phyloP scores from a whole-genome alignment of 2,797 vertebrate genomes.

The Hybognathus amarus region DNA sequence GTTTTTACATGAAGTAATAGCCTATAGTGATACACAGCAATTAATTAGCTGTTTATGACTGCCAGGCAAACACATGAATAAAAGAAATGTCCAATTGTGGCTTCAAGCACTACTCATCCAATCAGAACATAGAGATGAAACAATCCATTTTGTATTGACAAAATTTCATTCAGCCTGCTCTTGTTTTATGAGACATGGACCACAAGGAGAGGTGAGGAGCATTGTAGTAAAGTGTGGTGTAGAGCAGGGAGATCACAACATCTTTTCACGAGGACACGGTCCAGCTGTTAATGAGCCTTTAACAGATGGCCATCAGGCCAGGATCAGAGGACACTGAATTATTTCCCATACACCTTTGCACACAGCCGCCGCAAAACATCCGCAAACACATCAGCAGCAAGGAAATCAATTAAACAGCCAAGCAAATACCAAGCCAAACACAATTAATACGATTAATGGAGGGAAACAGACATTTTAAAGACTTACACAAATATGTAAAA shows the following conservation, averaged over 20 bases:
- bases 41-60: not conserved
- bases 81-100: not conserved
- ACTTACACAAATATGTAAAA: not conserved
- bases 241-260: not conserved
- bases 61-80: not conserved
- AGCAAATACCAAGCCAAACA: constrained; percentile 45
- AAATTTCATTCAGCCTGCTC: not conserved
- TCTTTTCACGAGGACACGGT: constrained; percentile 37
- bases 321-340: constrained; percentile 62
- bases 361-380: constrained; percentile 27
- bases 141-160: not conserved
- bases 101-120: not conserved
- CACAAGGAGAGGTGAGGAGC: not conserved
- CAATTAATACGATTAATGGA: constrained; percentile 45
- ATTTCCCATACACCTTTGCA: constrained; percentile 42
- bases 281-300: constrained; percentile 57
- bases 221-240: not conserved
- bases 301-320: constrained; percentile 70
- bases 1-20: not conserved
- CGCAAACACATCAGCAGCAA: constrained; percentile 36
- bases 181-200: not conserved
- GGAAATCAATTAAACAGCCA: constrained; percentile 48
- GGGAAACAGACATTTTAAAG: constrained; percentile 30
- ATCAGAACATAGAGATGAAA: not conserved
- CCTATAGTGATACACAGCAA: not conserved